Evolutionary conservation across 2,888 invertebrate genomes (phyloP), one percentile per base, ranked within the genome.

Genomic region (Sminthurinus aureus): DNA sequence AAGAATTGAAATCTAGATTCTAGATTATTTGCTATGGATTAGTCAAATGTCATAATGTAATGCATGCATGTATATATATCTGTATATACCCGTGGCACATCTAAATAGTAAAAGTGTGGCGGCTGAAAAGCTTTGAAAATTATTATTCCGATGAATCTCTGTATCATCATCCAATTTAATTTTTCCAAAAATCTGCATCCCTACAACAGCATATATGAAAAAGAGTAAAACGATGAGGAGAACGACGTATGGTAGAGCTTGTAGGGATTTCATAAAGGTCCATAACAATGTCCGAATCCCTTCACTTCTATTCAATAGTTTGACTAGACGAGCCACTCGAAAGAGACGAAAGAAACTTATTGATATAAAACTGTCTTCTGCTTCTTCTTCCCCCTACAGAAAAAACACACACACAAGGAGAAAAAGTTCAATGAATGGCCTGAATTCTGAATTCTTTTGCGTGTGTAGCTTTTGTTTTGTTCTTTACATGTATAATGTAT

Each of bases 221-320:
- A 88, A 88, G 50, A 88, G 90, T 90, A 93, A 91, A 74, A 93
- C 92, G 87, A 93, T 93, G 86, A 93, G 91, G 84, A 93, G 90
- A 50, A 92, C 93, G 85, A 93, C 93, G 89, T 93, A 93, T 22
- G 93, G 93, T 86, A 93, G 90, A 66, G 93, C 93, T 92, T 93
- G 90, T 90, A 93, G 93, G 81, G 92, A 92, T 89, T 93, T 93
- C 89, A 93, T 92, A 89, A 93, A 93, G n/a, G 93, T 93, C 93
- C 93, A 93, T 26, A 93, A 90, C 79, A 93, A 90, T 4, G 93
- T 93, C 78, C 93, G 90, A 84, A 93, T 93, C 77, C 93, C 93
- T 89, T 93, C 93, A 83, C 93, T 93, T 88, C 92, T 90, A 86
- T 92, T 92, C 83, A 93, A 90, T 87, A 93, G 89, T 89, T 93